Percentiles rank a stretch among this genome's conserved stretches.
phyloP scores from a whole-genome alignment of 2,888 invertebrate species.

The Xestobium rufovillosum region DNA sequence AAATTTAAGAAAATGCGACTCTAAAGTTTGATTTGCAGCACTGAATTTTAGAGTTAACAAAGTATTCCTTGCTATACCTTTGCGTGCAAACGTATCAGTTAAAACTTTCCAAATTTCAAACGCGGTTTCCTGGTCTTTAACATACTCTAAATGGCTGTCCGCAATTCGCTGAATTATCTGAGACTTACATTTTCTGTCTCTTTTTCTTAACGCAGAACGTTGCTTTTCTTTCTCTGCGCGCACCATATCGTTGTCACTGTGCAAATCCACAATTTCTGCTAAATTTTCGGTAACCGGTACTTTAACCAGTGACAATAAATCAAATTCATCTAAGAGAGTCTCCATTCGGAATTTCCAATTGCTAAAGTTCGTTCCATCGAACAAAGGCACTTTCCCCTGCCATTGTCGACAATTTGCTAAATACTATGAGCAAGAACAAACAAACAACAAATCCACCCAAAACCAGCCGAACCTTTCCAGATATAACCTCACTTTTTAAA shows the following conservation, averaged over 20 bases:
- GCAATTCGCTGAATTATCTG: slow-evolving; percentile 25
- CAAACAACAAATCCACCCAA: too few species aligned
- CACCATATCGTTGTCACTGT: too few species aligned
- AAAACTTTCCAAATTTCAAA: slow-evolving; percentile 24
- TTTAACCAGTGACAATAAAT: slow-evolving; percentile 12
- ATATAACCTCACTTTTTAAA: too few species aligned
- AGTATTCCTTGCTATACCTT: slow-evolving; percentile 25
- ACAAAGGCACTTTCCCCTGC: slow-evolving; percentile 18
- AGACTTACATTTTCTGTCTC: slow-evolving; percentile 24
- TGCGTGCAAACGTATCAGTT: slow-evolving; percentile 22
- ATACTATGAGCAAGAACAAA: too few species aligned
- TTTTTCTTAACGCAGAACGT: slow-evolving; percentile 7
- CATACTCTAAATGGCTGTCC: slow-evolving; percentile 28
- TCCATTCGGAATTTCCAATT: slow-evolving; percentile 22
- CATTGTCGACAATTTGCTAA: too few species aligned
- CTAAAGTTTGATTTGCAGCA: slow-evolving; percentile 12
- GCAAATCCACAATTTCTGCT: too few species aligned
- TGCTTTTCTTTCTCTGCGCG: too few species aligned
- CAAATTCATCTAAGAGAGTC: slow-evolving; percentile 16
- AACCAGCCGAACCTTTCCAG: too few species aligned
- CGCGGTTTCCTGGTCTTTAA: slow-evolving; percentile 24
- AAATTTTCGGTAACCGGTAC: too few species aligned
- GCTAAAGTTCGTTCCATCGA: slow-evolving; percentile 17
- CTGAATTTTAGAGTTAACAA: slow-evolving; percentile 19
- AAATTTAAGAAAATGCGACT: slow-evolving; percentile 23